Percentiles rank a stretch among this genome's conserved stretches.
Conservation (phyloP, 2,888 invertebrate genomes). For the Ariolimax columbianus region DNA sequence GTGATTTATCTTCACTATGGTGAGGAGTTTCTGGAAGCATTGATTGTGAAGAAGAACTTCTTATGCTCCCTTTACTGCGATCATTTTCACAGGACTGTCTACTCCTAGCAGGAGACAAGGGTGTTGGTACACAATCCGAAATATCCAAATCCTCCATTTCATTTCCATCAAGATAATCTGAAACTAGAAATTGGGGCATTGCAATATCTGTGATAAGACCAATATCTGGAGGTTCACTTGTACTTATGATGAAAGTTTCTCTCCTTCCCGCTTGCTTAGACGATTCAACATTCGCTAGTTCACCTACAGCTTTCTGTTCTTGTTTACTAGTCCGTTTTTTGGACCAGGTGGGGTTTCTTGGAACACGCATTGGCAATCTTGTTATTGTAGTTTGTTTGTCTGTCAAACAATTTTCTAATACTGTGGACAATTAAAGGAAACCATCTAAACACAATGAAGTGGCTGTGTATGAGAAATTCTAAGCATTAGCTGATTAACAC, state of each 20-base stretch:
- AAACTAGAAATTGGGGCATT: constrained; percentile 14
- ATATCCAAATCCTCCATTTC: neutral
- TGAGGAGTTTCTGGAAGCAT: neutral
- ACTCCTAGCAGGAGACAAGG: neutral
- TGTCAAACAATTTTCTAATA: neutral
- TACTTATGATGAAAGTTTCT: constrained; percentile 34
- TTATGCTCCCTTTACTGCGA: neutral
- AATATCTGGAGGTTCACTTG: constrained; percentile 12
- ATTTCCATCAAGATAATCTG: neutral
- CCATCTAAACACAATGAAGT: no score
- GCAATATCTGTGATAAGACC: constrained; percentile 18
- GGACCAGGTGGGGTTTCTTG: neutral
- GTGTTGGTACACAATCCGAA: neutral
- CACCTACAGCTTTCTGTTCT: neutral
- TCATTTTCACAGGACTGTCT: neutral
- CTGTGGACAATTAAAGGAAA: neutral
- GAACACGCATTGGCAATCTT: constrained; percentile 36
- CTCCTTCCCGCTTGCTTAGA: neutral
- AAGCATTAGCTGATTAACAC: no score
- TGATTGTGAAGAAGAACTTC: neutral
- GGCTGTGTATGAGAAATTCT: no score
- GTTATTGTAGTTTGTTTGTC: neutral
- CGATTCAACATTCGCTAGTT: neutral
- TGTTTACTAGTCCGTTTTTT: neutral
- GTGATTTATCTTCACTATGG: neutral